phyloP scores from a whole-genome alignment of 2,113 vertebrate genomes.

The Brevimyrus niger region DNA sequence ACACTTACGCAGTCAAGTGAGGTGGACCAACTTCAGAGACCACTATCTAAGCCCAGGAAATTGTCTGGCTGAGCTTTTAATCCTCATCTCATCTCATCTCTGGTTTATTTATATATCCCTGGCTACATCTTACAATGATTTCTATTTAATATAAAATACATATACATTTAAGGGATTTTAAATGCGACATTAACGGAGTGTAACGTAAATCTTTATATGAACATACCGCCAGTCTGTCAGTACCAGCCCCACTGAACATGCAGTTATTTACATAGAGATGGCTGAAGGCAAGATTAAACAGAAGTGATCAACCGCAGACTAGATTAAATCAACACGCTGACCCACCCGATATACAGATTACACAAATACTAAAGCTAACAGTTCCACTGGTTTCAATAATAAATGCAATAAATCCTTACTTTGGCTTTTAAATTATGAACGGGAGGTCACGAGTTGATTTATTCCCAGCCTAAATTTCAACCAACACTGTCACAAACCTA shows the following conservation, averaged over 20 bases:
- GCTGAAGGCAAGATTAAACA: neutral
- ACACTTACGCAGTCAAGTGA: neutral
- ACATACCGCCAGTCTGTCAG: neutral
- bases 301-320: neutral
- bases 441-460: neutral
- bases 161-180: neutral
- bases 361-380: neutral
- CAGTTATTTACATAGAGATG: conserved; percentile 13
- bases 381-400: neutral
- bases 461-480: neutral
- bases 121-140: neutral
- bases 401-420: neutral
- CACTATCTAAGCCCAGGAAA: neutral
- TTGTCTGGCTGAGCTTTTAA: neutral
- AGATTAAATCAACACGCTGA: conserved; percentile 1
- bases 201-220: neutral
- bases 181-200: neutral
- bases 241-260: conserved; percentile 15
- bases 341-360: neutral
- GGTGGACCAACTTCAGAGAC: neutral
- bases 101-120: neutral
- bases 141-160: neutral
- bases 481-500: neutral
- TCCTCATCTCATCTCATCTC: no score
- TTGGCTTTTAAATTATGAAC: neutral